Conservation (phyloP, 1,140 invertebrate genomes). For the fruit fly (Drosophila melanogaster) region Release_6_plus_ISO1_MT NC_004354.4:1058501-1059000, state of each 20-base stretch:
- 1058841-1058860: conserved; percentile 9
- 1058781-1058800: conserved; percentile 60
- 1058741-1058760: conserved; percentile 6
- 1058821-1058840: conserved; percentile 8
- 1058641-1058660: conserved; percentile 46
- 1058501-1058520: conserved; percentile 61
- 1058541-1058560: conserved; percentile 14
- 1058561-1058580: conserved; percentile 39
- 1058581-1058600: conserved; percentile 21
- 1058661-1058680: conserved; percentile 7
- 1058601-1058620: neutral
- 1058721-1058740: conserved; percentile 72
- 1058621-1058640: conserved; percentile 50
- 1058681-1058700: conserved; percentile 44
- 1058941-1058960: neutral
- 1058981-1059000: neutral
- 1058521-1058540: conserved; percentile 30
- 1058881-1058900: conserved; percentile 8
- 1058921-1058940: no score
- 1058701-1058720: conserved; percentile 28
- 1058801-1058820: conserved; percentile 52
- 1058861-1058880: conserved; percentile 11
- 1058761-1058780: neutral
- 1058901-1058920: neutral
- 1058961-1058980: no score